Base-by-base conservation (phyloP, 1,140 invertebrate genomes). In the Drosophila tristis region DNA sequence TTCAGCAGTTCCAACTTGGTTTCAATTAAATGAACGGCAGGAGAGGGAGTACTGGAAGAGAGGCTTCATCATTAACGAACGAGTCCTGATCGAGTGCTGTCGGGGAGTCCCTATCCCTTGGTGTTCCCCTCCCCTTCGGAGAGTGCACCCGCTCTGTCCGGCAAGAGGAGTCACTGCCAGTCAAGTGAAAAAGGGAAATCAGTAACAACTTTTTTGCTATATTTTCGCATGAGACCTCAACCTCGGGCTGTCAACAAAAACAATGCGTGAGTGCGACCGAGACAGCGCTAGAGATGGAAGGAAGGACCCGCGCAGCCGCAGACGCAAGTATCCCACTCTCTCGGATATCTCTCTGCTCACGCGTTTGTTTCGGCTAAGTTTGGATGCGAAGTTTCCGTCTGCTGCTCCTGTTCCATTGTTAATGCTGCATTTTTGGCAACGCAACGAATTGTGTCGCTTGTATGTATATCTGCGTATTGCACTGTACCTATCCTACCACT, bases 381-480 rank as follows among this genome's bases (percentile, higher is more conserved):
- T 47, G 4, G 35, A 39, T 39, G 4, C 35, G 20, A n/a, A 49
- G 45, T 39, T 55, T 61, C 50, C 54, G 23, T 67, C 45, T 60
- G 39, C 57, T 66, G 47, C 58, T 57, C 35, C 60, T 61, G 73
- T 74, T 53, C 49, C 57, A 66, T 74, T 68, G 51, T 66, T 78
- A 50, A 77, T 73, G 50, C 60, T 60, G 50, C 15, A 60, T 50
- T 68, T 70, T 78, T 63, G 72, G 62, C 70, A 65, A 64, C 62
- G 43, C 70, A 65, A 64, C 62, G 48, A 89, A 77, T 68, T 84
- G 73, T 84, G 68, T 74, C 78, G 70, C 51, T 74, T 60, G 79
- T 89, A 51, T 84, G 79, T 89, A 78, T 89, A 68, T 57, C 73
- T 59, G 62, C 49, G 72, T 31, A 63, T 57, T 70, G 50, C 65